Percentiles rank a stretch among this genome's conserved stretches.
These are phyloP conservation scores for Girardinus metallicus DNA, from an alignment of 2,797 vertebrate genomes.

Conservation along the genomic window DNA sequence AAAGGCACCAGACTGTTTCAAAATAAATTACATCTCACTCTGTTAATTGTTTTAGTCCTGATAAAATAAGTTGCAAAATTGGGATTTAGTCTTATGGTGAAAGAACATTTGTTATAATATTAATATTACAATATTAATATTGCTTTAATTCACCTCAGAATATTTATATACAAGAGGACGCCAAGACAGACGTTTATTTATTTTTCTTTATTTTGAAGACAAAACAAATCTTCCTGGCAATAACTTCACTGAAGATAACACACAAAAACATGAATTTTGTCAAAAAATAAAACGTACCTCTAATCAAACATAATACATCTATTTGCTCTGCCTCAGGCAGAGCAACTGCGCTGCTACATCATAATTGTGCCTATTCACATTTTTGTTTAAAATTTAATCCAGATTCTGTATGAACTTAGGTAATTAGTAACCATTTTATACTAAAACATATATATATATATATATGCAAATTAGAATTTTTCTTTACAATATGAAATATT, in stretches of 20 bases:
- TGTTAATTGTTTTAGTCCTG: neutral
- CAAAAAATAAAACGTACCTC: neutral
- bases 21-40: neutral
- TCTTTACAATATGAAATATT: neutral
- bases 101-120: neutral
- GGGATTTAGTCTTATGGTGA: neutral
- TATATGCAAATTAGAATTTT: neutral
- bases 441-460: no score
- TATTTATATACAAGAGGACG: neutral
- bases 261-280: neutral
- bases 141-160: neutral
- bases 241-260: neutral
- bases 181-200: neutral
- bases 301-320: neutral
- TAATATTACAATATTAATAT: neutral
- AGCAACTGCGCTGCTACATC: neutral
- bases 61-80: neutral
- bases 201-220: neutral
- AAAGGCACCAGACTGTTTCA: neutral
- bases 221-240: neutral
- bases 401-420: neutral
- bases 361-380: neutral
- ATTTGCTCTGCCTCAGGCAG: neutral
- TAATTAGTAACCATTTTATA: neutral
- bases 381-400: neutral